A percentile compares a stretch with the other conserved stretches of the same genome.
Conservation (phyloP, 2,888 invertebrate species). For the Portevinia maculata region DNA sequence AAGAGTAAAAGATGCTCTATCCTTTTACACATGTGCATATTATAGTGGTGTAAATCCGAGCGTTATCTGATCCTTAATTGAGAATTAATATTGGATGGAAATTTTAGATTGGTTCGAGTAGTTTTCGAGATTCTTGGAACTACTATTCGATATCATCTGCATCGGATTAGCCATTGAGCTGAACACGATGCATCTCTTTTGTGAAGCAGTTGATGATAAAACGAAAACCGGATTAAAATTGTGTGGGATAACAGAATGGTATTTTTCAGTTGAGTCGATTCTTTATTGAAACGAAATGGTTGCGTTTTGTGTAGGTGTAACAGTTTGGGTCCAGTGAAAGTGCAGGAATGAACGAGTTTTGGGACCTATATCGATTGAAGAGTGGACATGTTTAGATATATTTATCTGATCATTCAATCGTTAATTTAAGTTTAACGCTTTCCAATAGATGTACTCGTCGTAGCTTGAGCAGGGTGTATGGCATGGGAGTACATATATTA, state of each 20-base stretch:
- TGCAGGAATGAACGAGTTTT: no score
- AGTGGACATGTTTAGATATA: no score
- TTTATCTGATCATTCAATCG: no score
- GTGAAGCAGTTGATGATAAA: background rate
- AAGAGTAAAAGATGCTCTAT: no score
- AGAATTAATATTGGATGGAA: slow-evolving; percentile 23
- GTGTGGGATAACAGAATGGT: background rate
- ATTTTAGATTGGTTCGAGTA: slow-evolving; percentile 20
- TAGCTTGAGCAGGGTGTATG: no score
- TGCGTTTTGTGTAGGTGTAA: background rate
- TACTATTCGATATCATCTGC: slow-evolving; percentile 23
- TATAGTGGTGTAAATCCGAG: no score
- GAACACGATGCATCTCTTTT: slow-evolving; percentile 4
- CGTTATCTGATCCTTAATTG: slow-evolving; percentile 16
- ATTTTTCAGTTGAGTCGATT: slow-evolving; percentile 1
- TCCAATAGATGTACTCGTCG: no score
- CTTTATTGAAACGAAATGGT: slow-evolving; percentile 9
- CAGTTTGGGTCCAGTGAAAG: slow-evolving; percentile 5
- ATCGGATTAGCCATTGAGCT: background rate
- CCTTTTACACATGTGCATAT: background rate
- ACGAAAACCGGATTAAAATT: background rate
- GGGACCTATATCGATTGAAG: no score
- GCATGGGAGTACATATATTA: no score
- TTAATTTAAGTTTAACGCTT: no score
- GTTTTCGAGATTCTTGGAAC: slow-evolving; percentile 9